Evolutionary conservation across 2,888 invertebrate genomes (phyloP), one percentile per base, ranked within the genome.

Genomic region (Amphipoea oculea): DNA sequence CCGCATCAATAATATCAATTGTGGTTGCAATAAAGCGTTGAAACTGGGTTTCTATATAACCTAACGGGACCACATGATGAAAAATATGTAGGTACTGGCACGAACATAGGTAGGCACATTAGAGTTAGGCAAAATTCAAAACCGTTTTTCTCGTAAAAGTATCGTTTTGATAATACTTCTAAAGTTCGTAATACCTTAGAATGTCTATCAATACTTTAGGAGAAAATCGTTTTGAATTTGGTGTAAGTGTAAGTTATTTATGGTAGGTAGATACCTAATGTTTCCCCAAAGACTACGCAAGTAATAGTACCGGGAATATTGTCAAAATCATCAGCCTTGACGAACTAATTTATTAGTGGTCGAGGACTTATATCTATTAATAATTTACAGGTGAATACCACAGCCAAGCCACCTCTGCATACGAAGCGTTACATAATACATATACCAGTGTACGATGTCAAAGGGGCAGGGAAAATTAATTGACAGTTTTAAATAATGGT

Each of bases 301-400:
- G 70, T 82, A 67, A 73, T 79, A 45, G 48, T 40, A n/a, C 40
- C 29, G 62, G 42, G 71, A 79, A 79, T 79, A 76, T 69, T 79
- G 68, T 68, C 40, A 72, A 76, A 71, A 76, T 86, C 48, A 74
- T 70, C 60, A 74, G 17, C 20, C 48, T 45, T 65, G 48, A 70
- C 54, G 57, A 40, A 74, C 42, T 86, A 79, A 76, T 40, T 40
- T 5, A 4, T 85, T 86, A 76, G 54, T 74, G 65, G 23, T 79
- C 23, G 54, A 57, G 11, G 57, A 54, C 36, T 70, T n/a, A 36
- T 67, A n/a, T 36, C 23, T 17, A 77, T 72, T 67, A 65, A 67
- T 68, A 42, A 85, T 80, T 71, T 60, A 84, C 51, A 71, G 14
- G 42, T 62, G 9, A 42, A 69, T 51, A 60, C 11, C 65, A 62